phyloP scores from a whole-genome alignment of 2,797 vertebrate species.

The Lithobates pipiens region DNA sequence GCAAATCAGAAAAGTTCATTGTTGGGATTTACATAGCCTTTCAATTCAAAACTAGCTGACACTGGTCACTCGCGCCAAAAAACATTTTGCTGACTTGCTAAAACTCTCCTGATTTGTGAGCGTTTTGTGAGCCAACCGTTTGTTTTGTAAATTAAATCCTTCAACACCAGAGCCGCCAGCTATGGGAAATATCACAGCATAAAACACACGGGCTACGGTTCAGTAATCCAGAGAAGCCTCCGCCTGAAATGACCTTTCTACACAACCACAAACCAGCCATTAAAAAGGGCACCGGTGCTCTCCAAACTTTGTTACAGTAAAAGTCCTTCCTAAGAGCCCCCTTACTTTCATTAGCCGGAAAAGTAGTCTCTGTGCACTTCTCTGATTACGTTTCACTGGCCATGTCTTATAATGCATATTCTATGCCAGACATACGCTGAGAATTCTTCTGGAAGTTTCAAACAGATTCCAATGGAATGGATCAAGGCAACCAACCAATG shows the following conservation, averaged over 20 bases:
- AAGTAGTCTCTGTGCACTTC: no score
- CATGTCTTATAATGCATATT: no score
- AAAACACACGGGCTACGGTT: neutral
- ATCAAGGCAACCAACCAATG: no score
- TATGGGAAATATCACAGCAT: constrained; percentile 19
- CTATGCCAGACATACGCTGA: no score
- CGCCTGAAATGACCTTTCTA: neutral
- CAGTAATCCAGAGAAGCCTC: constrained; percentile 19
- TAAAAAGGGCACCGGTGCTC: neutral
- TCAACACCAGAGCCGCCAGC: neutral
- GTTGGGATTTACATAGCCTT: no score
- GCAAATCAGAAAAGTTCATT: no score
- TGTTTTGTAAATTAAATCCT: constrained; percentile 45
- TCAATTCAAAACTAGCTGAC: neutral
- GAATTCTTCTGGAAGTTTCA: no score
- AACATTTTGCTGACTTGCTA: constrained; percentile 10
- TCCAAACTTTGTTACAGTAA: no score
- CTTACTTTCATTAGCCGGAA: no score
- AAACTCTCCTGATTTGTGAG: constrained; percentile 19
- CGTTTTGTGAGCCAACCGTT: constrained; percentile 22
- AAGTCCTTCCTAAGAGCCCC: no score
- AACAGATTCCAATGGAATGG: no score
- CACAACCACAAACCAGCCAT: neutral
- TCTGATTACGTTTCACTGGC: no score
- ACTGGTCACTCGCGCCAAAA: constrained; percentile 2